Base-by-base conservation (phyloP, 2,113 vertebrate genomes). In the Strigops habroptila region DNA sequence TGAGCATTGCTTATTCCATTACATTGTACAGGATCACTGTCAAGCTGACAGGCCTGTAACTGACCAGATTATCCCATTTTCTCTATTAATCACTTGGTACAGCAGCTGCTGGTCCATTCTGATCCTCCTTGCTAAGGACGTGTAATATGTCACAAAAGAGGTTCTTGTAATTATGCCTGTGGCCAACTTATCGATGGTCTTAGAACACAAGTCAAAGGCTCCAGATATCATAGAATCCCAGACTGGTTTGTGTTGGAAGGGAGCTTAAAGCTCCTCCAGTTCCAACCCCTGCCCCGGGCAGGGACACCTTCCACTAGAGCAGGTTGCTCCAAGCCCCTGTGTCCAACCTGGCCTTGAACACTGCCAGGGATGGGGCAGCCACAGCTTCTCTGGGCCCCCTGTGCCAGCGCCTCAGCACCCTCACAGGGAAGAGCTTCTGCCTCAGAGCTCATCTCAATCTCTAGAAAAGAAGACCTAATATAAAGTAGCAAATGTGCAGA, bases 261-360 rank as follows among this genome's bases (percentile, higher is more conserved):
- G 33, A 24, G 4, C 33, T 59, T 7, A 35, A 59, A 24, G 33
- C 33, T 24, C 1, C 0, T 10, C 33, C 33, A 23, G 57, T 0
- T 7, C 33, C 57, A 59, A 7, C 33, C 1, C 55, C 55, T 23
- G 33, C 13, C 55, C n/a, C 0, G 3, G 33, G 21, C 55, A 59
- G 33, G 55, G 55, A 59, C 55, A 9, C 55, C 55, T 57, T 57
- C 55, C 55, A 57, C 49, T n/a, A 9, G 31, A 55, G 53, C 53
- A 55, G 52, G 6, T 55, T 55, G 52, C 52, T 55, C 52, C 52
- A 55, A 53, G 52, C 16, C 51, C 27, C 51, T 49, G 48, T 49
- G 48, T 49, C 48, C 22, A 49, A 49, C 48, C 48, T 49, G 48
- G 48, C 46, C 46, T 48, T 48, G 46, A 48, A 12, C 46, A 39